These are phyloP conservation scores for Malacoctenus gilli DNA, from an alignment of 2,797 vertebrate genomes.

Conservation along the genomic window DNA sequence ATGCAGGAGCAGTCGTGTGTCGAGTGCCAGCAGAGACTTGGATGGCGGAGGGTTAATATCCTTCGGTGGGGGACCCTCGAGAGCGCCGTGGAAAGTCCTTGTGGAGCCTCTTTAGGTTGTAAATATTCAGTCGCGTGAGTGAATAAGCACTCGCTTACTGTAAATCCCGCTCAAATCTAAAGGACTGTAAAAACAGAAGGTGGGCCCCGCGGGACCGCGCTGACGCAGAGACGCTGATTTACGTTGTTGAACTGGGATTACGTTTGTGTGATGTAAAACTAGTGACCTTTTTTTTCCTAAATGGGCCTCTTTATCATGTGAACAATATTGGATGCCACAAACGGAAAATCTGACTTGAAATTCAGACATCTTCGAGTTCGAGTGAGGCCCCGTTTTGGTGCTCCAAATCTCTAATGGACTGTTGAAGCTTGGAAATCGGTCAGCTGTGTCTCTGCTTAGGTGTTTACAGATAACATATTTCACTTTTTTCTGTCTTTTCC, in stretches of 20 bases:
- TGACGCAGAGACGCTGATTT: constrained; percentile 14
- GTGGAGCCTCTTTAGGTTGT: constrained; percentile 11
- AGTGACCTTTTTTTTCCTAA: neutral
- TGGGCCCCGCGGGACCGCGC: neutral
- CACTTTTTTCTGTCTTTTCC: constrained; percentile 11
- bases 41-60: constrained; percentile 31
- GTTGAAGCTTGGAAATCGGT: constrained; percentile 19
- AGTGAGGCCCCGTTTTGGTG: neutral
- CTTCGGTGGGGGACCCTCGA: constrained; percentile 19
- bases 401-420: constrained; percentile 14
- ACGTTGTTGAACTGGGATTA: constrained; percentile 18
- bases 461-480: constrained; percentile 4
- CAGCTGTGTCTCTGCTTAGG: constrained; percentile 3
- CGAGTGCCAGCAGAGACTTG: constrained; percentile 17
- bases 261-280: constrained; percentile 14
- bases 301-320: constrained; percentile 12
- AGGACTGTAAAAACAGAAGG: constrained; percentile 20
- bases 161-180: constrained; percentile 23
- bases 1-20: neutral
- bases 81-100: constrained; percentile 9
- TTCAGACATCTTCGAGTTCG: constrained; percentile 1
- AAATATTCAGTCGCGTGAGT: constrained; percentile 27
- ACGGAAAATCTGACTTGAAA: constrained; percentile 19
- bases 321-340: constrained; percentile 10
- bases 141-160: constrained; percentile 14